Percentiles rank a stretch among this genome's conserved stretches.
These are phyloP conservation scores for Anguilla anguilla DNA, from an alignment of 2,797 vertebrate species.

Conservation along the genomic window DNA sequence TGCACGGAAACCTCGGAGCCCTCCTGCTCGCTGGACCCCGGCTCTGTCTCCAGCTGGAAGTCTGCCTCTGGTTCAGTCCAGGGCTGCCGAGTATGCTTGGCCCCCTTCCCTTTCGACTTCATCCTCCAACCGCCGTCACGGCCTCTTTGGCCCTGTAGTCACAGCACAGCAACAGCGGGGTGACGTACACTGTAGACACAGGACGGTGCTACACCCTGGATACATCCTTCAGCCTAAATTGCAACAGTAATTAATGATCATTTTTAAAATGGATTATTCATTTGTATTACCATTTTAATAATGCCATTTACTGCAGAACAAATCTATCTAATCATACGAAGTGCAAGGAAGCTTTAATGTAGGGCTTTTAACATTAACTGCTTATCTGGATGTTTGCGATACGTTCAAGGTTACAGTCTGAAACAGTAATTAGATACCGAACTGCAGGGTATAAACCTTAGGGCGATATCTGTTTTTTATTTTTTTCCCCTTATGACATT, in stretches of 20 bases:
- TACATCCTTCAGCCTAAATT: background rate
- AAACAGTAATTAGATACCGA: slow-evolving; percentile 29
- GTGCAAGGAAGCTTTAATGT: slow-evolving; percentile 69
- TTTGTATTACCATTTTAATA: background rate
- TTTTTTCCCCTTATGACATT: background rate
- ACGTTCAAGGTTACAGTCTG: slow-evolving; percentile 70
- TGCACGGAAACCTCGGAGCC: slow-evolving; percentile 75
- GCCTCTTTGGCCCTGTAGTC: slow-evolving; percentile 43
- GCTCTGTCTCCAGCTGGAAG: slow-evolving; percentile 66
- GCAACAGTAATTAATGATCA: background rate
- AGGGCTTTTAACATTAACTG: slow-evolving; percentile 58
- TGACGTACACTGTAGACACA: slow-evolving; percentile 1
- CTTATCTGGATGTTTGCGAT: slow-evolving; percentile 64
- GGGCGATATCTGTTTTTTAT: background rate
- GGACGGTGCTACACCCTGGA: background rate
- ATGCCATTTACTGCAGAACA: background rate
- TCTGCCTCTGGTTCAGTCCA: slow-evolving; percentile 71
- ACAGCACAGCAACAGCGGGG: slow-evolving; percentile 6
- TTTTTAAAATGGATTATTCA: background rate
- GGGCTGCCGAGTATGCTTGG: slow-evolving; percentile 69
- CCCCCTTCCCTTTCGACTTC: slow-evolving; percentile 89
- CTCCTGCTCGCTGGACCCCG: slow-evolving; percentile 76
- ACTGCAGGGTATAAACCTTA: background rate
- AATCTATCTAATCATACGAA: slow-evolving; percentile 54
- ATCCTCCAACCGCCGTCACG: slow-evolving; percentile 67